Evolutionary conservation across 2,113 vertebrate species (phyloP).

Genomic region (Noturus placidus): DNA sequence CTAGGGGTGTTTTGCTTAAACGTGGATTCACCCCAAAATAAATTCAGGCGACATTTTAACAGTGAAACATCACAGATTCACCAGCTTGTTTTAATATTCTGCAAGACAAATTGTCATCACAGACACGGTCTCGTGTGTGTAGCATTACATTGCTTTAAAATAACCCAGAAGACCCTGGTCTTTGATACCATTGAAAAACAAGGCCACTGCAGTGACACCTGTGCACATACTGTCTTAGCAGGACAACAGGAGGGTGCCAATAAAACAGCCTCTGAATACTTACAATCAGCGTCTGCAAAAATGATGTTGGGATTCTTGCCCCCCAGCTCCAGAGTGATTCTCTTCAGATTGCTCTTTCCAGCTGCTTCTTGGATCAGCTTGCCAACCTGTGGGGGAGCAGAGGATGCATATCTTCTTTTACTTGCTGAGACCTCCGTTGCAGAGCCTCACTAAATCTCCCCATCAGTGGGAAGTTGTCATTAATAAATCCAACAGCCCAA

Average conservation of each 20-base stretch:
- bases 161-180: slow-evolving; percentile 5
- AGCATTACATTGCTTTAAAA: neutral
- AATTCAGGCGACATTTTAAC: neutral
- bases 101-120: neutral
- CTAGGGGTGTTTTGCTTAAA: neutral
- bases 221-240: slow-evolving; percentile 47
- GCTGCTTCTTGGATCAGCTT: slow-evolving; percentile 99
- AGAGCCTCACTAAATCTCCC: slow-evolving; percentile 54
- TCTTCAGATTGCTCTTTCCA: slow-evolving; percentile 97
- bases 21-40: neutral
- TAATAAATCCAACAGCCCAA: slow-evolving; percentile 65
- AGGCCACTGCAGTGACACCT: slow-evolving; percentile 40
- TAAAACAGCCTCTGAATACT: slow-evolving; percentile 69
- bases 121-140: neutral
- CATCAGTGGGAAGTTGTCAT: slow-evolving; percentile 64
- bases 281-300: slow-evolving; percentile 98
- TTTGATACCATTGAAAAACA: slow-evolving; percentile 46
- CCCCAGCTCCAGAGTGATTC: slow-evolving; percentile 96
- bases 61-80: neutral
- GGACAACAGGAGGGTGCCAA: slow-evolving; percentile 45
- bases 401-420: slow-evolving; percentile 60
- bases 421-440: slow-evolving; percentile 56
- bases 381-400: slow-evolving; percentile 83
- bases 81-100: slow-evolving; percentile 5
- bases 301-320: slow-evolving; percentile 99